Conservation (phyloP, 2,113 vertebrate genomes). For the Erythrolamprus reginae region DNA sequence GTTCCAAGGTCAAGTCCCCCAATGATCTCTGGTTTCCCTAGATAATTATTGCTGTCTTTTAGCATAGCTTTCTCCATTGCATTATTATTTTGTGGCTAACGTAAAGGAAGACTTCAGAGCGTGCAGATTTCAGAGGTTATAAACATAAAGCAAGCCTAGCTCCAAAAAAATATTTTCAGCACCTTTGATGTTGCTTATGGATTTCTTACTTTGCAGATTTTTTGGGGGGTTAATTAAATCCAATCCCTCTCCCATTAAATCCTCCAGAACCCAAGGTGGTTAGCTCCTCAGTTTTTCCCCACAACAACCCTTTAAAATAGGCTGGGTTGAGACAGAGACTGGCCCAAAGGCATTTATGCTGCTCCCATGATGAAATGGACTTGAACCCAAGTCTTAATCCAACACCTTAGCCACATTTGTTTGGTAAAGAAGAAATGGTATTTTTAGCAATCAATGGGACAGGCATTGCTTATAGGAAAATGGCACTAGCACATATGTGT, state of each 20-base stretch:
- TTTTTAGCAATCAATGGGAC: not conserved
- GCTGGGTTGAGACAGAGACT: not conserved
- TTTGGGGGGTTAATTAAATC: not conserved
- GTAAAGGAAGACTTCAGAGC: not conserved
- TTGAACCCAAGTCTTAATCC: not conserved
- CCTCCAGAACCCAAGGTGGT: not conserved
- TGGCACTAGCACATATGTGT: not conserved
- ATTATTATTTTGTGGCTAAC: not conserved
- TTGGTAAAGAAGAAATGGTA: not conserved
- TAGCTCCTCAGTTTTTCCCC: not conserved
- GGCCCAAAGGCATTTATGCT: not conserved
- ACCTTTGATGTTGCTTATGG: not conserved
- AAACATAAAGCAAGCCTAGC: not conserved
- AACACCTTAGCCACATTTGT: not conserved
- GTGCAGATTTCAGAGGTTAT: not conserved
- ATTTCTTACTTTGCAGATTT: not conserved
- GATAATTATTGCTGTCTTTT: not conserved
- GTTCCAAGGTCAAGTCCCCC: not conserved
- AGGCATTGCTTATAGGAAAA: not conserved
- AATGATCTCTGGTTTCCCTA: not conserved
- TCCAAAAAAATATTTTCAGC: not conserved
- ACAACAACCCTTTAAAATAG: not conserved
- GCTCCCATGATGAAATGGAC: not conserved
- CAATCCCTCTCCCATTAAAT: not conserved
- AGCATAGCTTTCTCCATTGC: not conserved